Percentiles rank a stretch among this genome's conserved stretches.
Conservation (phyloP, 2,797 vertebrate genomes). For the Tauraco hartlaubi region DNA sequence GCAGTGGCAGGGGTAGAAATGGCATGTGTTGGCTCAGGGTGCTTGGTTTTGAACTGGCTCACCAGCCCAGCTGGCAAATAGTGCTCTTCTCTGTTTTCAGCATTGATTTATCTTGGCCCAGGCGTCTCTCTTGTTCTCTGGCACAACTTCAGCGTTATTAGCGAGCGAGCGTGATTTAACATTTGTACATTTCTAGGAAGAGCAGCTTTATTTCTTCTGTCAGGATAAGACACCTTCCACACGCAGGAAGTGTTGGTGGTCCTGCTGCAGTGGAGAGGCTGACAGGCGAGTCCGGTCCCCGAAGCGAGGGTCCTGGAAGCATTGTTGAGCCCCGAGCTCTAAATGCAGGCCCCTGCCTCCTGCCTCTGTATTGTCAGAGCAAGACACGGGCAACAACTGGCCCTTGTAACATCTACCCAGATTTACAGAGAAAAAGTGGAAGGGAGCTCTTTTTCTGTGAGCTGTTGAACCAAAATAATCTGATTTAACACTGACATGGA, state of each 20-base stretch:
- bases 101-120: neutral
- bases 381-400: neutral
- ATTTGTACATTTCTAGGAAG: neutral
- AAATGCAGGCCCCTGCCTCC: neutral
- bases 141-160: neutral
- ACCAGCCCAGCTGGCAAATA: neutral
- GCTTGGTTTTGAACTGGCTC: neutral
- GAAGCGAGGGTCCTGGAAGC: neutral
- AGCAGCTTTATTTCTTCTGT: conserved; percentile 1
- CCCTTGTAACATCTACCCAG: neutral
- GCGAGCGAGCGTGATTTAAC: rapidly evolving
- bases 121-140: neutral
- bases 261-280: neutral
- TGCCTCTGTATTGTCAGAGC: neutral
- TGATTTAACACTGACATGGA: neutral
- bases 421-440: neutral
- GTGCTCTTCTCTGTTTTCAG: neutral
- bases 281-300: neutral
- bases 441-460: neutral
- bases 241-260: neutral
- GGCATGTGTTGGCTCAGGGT: neutral
- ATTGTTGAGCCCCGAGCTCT: neutral
- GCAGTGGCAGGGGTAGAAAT: neutral
- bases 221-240: neutral
- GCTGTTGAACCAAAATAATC: neutral